Evolutionary conservation across 2,888 invertebrate genomes (phyloP).

Genomic region (Idaea straminata): DNA sequence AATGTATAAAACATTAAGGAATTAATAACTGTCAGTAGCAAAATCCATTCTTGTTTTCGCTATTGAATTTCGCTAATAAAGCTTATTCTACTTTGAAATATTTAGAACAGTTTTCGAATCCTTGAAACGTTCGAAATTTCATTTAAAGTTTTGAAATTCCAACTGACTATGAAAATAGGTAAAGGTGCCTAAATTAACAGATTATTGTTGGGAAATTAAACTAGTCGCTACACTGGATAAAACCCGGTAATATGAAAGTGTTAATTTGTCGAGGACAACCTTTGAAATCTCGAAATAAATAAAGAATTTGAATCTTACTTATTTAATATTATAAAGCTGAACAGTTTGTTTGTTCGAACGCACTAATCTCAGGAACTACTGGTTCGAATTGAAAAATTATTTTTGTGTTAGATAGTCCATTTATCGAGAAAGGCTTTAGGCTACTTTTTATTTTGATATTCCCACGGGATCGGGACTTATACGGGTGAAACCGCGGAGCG

Average conservation of each 20-base stretch:
- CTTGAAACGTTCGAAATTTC: not conserved
- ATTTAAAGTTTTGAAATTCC: not conserved
- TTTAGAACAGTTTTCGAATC: not conserved
- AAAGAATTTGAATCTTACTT: too few relatives aligned
- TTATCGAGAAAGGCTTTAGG: too few relatives aligned
- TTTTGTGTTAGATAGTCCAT: too few relatives aligned
- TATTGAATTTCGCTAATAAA: not conserved
- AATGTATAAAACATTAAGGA: not conserved
- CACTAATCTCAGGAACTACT: too few relatives aligned
- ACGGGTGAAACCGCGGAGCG: too few relatives aligned
- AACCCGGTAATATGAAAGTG: not conserved
- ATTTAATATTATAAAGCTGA: too few relatives aligned
- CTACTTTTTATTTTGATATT: too few relatives aligned
- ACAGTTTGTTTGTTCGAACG: too few relatives aligned
- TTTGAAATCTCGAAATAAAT: not conserved
- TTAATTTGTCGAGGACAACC: not conserved
- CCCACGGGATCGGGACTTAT: too few relatives aligned
- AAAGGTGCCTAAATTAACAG: conserved; percentile 1
- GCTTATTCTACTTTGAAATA: not conserved
- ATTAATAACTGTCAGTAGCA: not conserved
- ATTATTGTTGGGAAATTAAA: not conserved
- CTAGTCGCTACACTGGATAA: not conserved
- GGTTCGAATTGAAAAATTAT: too few relatives aligned
- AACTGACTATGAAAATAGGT: not conserved
- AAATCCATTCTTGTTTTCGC: not conserved